Percentiles rank a stretch among this genome's conserved stretches.
phyloP scores from a whole-genome alignment of 2,797 vertebrate genomes.

The Jordanella pulchra region DNA sequence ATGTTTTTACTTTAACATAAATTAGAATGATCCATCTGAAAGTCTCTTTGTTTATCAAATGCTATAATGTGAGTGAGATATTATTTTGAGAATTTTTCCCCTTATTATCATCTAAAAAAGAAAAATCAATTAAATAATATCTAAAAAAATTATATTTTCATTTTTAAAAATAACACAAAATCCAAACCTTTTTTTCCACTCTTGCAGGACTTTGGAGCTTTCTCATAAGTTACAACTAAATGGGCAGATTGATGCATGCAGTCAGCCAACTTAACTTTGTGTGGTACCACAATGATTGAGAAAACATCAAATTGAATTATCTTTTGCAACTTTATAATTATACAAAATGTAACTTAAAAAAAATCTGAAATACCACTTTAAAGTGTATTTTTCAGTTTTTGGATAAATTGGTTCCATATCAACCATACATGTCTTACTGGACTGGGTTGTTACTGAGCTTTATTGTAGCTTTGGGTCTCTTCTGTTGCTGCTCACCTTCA shows the following conservation, averaged over 20 bases:
- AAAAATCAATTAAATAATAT: background rate
- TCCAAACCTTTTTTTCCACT: background rate
- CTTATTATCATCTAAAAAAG: background rate
- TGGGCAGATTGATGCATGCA: background rate
- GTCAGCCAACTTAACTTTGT: background rate
- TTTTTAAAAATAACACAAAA: background rate
- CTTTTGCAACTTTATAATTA: background rate
- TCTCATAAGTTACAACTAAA: background rate
- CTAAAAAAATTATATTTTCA: too few relatives aligned
- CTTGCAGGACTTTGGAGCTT: background rate
- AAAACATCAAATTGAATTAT: background rate
- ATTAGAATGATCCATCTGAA: too few relatives aligned
- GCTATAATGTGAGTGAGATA: background rate
- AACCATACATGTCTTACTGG: background rate
- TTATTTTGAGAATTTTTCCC: background rate
- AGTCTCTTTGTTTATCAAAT: background rate
- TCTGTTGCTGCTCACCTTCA: slow-evolving; percentile 16
- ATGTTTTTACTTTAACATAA: too few relatives aligned
- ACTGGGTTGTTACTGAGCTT: slow-evolving; percentile 11
- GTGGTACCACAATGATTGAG: background rate
- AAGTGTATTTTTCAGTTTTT: background rate
- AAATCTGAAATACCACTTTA: background rate
- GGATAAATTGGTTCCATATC: background rate
- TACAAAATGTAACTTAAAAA: background rate
- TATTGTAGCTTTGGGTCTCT: slow-evolving; percentile 20